Conservation (phyloP, 1,140 invertebrate species). For the Camponotus floridanus region DNA sequence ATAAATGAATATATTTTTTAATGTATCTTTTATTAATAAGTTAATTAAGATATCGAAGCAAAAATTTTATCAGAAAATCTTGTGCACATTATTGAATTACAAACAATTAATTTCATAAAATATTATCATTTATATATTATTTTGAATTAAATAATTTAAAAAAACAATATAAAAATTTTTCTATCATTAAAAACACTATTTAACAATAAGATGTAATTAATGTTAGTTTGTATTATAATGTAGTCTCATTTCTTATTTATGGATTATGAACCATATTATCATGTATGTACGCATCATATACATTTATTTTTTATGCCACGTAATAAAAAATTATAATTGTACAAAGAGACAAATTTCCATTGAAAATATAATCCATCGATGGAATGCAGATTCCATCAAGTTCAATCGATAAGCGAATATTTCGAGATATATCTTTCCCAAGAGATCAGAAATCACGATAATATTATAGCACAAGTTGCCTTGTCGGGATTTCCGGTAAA, state of each 20-base stretch:
- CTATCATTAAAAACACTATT: not conserved
- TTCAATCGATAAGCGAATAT: constrained; percentile 62
- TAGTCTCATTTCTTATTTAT: not conserved
- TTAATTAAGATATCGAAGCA: not conserved
- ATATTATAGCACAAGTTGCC: constrained; percentile 40
- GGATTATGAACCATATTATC: not conserved
- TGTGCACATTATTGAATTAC: not conserved
- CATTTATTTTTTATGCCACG: not conserved
- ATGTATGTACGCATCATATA: not conserved
- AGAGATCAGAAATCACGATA: constrained; percentile 60
- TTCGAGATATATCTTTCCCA: constrained; percentile 38
- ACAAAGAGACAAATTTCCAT: constrained; percentile 12
- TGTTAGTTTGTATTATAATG: not conserved
- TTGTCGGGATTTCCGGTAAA: constrained; percentile 49
- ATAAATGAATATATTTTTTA: not conserved
- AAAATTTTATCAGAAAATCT: constrained; percentile 5
- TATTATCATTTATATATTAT: not conserved
- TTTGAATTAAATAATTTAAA: not conserved
- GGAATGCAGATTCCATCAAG: not conserved
- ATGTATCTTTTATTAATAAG: not conserved
- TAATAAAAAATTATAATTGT: not conserved
- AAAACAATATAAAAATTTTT: not conserved
- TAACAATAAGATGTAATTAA: not conserved
- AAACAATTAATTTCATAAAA: not conserved
- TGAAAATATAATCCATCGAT: constrained; percentile 4